Evolutionary conservation across 2,888 invertebrate species (phyloP).

Genomic region (Drosophila ezoana): DNA sequence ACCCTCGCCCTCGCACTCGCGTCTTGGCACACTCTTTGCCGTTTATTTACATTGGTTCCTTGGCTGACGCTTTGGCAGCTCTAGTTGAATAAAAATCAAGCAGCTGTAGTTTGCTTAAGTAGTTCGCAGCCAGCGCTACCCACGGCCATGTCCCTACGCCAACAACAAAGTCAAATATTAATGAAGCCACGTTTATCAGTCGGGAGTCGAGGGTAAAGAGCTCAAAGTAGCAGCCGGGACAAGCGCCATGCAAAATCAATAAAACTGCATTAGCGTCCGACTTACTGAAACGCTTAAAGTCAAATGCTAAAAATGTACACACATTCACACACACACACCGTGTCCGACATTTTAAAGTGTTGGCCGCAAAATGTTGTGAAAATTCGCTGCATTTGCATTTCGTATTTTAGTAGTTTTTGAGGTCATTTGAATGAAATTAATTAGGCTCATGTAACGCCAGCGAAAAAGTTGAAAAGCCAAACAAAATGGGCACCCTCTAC

Average conservation of each 20-base stretch:
- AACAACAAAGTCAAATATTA: constrained; percentile 60
- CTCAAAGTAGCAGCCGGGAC: constrained; percentile 2
- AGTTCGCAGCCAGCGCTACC: constrained; percentile 26
- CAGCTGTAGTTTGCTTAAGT: constrained; percentile 63
- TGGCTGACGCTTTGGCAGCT: constrained; percentile 44
- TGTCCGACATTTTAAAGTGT: constrained; percentile 40
- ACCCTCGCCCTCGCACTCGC: background rate
- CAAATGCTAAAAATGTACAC: constrained; percentile 16
- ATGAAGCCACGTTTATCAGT: constrained; percentile 65
- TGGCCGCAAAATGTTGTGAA: constrained; percentile 30
- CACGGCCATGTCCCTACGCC: background rate
- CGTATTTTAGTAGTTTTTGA: constrained; percentile 55
- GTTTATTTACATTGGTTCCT: constrained; percentile 50
- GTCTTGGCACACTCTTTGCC: constrained; percentile 7
- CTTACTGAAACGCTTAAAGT: constrained; percentile 27
- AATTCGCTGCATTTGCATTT: constrained; percentile 62
- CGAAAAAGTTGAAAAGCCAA: constrained; percentile 57
- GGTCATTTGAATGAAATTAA: constrained; percentile 81
- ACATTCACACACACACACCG: background rate
- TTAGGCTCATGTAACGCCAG: constrained; percentile 78
- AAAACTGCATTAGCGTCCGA: constrained; percentile 42
- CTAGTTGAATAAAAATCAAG: constrained; percentile 58
- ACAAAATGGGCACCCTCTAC: constrained; percentile 27
- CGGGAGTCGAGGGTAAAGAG: constrained; percentile 11
- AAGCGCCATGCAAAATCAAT: constrained; percentile 56